Percentiles rank a stretch among this genome's conserved stretches.
phyloP scores from a whole-genome alignment of 2,888 invertebrate species.

The Prenolepis imparis region DNA sequence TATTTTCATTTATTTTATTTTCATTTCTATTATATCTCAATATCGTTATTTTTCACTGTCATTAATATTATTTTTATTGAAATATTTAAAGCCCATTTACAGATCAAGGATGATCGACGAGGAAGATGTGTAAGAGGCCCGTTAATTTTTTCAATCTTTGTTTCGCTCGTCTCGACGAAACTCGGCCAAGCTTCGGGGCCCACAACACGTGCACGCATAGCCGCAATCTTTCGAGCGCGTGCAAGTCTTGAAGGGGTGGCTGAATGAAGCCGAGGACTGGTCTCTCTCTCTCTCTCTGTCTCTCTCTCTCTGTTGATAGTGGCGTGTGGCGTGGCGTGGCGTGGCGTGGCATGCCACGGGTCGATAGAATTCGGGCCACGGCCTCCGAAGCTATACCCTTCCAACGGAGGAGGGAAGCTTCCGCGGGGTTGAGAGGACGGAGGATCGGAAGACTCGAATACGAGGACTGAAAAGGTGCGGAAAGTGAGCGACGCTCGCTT shows the following conservation, averaged over 20 bases:
- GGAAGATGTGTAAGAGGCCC: too few relatives aligned
- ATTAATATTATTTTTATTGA: not conserved
- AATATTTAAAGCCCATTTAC: not conserved
- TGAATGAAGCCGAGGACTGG: slow-evolving; percentile 74
- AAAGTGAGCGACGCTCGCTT: slow-evolving; percentile 59
- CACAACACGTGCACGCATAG: slow-evolving; percentile 70
- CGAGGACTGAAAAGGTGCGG: slow-evolving; percentile 61
- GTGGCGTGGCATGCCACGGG: slow-evolving; percentile 68
- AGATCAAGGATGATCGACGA: not conserved
- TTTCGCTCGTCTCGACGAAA: not conserved
- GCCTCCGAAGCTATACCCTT: slow-evolving; percentile 71
- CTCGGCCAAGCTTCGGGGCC: slow-evolving; percentile 50
- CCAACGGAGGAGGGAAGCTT: slow-evolving; percentile 37
- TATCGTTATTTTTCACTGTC: too few relatives aligned
- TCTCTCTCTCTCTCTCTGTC: slow-evolving; percentile 13
- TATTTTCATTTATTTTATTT: too few relatives aligned
- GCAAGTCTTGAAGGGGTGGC: slow-evolving; percentile 70
- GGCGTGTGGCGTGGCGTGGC: slow-evolving; percentile 69
- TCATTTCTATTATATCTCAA: too few relatives aligned
- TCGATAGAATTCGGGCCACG: slow-evolving; percentile 79
- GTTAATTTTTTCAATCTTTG: slow-evolving; percentile 24
- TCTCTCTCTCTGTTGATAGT: slow-evolving; percentile 71
- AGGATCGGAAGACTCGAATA: slow-evolving; percentile 7
- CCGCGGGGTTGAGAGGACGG: not conserved
- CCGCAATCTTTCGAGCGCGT: slow-evolving; percentile 73